These are phyloP conservation scores for Anabacerthia variegaticeps DNA, from an alignment of 2,797 vertebrate species.

Conservation along the genomic window DNA sequence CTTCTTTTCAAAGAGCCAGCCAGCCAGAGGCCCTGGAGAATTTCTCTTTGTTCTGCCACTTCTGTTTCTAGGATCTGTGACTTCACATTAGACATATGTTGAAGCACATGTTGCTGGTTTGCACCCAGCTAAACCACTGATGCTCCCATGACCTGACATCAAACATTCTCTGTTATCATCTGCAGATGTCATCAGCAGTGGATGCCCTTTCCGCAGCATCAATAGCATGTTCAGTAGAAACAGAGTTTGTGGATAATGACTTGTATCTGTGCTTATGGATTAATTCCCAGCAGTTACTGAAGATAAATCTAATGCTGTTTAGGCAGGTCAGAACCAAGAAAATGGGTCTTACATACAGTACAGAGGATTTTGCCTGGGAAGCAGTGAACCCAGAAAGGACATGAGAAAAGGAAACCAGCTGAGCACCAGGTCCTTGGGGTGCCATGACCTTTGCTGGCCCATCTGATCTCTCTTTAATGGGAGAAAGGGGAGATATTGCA, in stretches of 20 bases:
- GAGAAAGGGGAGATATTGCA: background rate
- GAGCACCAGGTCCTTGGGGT: background rate
- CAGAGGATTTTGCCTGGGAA: background rate
- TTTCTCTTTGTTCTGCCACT: background rate
- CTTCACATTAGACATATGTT: fast-evolving
- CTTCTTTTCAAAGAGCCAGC: background rate
- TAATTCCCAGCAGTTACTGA: background rate
- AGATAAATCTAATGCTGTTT: background rate
- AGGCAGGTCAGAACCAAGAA: background rate
- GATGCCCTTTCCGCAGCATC: background rate
- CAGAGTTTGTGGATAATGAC: background rate
- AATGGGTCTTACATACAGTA: background rate
- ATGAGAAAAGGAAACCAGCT: background rate
- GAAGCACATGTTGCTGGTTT: background rate
- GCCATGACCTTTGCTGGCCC: background rate
- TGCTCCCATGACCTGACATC: background rate
- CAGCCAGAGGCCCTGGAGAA: background rate
- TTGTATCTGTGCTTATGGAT: background rate
- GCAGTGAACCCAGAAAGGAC: background rate
- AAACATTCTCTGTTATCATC: background rate
- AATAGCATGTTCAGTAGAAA: background rate
- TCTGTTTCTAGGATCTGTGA: background rate
- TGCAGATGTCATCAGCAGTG: background rate
- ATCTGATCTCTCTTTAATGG: background rate
- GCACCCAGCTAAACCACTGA: background rate